Percentiles rank a stretch among this genome's conserved stretches.
phyloP scores from a whole-genome alignment of 2,113 vertebrate species.

The Cyprinus carpio region DNA sequence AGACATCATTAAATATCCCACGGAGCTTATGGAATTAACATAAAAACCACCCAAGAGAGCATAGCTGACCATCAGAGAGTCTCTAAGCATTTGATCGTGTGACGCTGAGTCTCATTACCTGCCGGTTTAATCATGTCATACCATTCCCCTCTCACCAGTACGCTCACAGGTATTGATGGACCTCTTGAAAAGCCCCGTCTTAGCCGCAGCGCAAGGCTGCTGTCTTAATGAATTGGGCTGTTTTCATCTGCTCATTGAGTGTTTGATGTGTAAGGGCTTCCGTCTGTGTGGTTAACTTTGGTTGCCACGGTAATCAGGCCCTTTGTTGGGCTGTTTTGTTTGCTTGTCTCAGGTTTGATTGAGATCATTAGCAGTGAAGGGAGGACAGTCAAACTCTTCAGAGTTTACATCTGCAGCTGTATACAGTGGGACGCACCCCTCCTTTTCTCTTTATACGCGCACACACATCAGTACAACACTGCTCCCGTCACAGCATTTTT shows the following conservation, averaged over 20 bases:
- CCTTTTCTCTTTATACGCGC: neutral
- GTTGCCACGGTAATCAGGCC: slow-evolving; percentile 51
- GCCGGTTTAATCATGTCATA: slow-evolving; percentile 2
- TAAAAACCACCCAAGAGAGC: slow-evolving; percentile 12
- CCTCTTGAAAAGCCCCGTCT: slow-evolving; percentile 37
- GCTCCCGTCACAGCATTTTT: neutral
- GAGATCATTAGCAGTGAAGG: slow-evolving; percentile 48
- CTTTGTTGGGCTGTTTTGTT: slow-evolving; percentile 55
- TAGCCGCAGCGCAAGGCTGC: neutral
- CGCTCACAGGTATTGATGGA: slow-evolving; percentile 39
- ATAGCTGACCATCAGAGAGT: slow-evolving; percentile 10
- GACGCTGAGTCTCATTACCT: slow-evolving; percentile 11
- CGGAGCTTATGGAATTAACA: slow-evolving; percentile 12
- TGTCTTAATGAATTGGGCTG: slow-evolving; percentile 45
- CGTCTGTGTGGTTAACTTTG: slow-evolving; percentile 46
- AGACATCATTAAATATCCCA: neutral
- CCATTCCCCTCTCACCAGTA: neutral
- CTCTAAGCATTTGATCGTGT: slow-evolving; percentile 20
- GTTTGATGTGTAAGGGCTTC: slow-evolving; percentile 50
- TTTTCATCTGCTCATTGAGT: slow-evolving; percentile 46
- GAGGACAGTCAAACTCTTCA: slow-evolving; percentile 36
- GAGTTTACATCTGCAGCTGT: slow-evolving; percentile 36
- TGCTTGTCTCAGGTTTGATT: slow-evolving; percentile 51
- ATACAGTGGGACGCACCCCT: neutral
- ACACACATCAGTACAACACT: neutral